Evolutionary conservation across 2,888 invertebrate genomes (phyloP), one percentile per base, ranked within the genome.

Genomic region (Meghimatium bilineatum): DNA sequence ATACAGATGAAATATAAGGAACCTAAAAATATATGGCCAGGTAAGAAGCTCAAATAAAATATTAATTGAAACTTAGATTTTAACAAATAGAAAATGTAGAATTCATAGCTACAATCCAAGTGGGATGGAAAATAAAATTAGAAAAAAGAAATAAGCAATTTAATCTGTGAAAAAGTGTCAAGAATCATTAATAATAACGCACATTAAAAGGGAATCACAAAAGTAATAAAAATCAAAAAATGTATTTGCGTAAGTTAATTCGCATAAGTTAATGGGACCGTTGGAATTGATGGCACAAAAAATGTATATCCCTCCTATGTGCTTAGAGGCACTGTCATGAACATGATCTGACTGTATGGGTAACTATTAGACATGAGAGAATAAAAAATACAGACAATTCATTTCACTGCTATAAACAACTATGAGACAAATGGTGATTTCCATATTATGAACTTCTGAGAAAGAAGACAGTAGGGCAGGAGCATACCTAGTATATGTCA

Each of bases 191-290:
- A 32, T 32, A 66, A 32, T 29, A 66, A 66, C 32, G 32, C 23
- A 71, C 36, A 71, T 5, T 36, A 8, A 49, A 44, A 72, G 44
- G 44, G 44, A 44, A 72, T 72, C 44, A 72, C 72, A 72, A 44
- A 29, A n/a, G 12, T 44, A 72, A 12, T 26, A 72, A 66, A 44
- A 67, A n/a, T n/a, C 14, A 72, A 17, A 10, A n/a, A n/a, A 44
- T 44, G 14, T 72, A 72, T 72, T 49, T 72, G 44, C 72, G 44
- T n/a, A n/a, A n/a, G n/a, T n/a, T n/a, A n/a, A n/a, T n/a, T n/a
- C n/a, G n/a, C n/a, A n/a, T n/a, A n/a, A n/a, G n/a, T n/a, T n/a
- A n/a, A n/a, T n/a, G n/a, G n/a, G n/a, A n/a, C n/a, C n/a, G n/a
- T n/a, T n/a, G n/a, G n/a, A n/a, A n/a, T n/a, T n/a, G n/a, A n/a